phyloP scores from a whole-genome alignment of 2,113 vertebrate species.

The Protobothrops flavoviridis region DNA sequence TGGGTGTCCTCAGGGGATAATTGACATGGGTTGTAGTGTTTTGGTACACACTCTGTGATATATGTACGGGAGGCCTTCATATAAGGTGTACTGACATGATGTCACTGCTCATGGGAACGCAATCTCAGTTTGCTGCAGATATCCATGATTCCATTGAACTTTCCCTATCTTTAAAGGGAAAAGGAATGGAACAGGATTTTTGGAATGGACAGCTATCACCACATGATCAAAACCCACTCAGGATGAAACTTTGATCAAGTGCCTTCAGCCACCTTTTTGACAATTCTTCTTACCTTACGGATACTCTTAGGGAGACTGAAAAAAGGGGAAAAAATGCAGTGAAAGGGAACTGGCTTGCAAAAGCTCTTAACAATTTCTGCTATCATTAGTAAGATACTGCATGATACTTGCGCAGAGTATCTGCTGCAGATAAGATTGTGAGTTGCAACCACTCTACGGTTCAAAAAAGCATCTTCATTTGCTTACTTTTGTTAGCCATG shows the following conservation, averaged over 20 bases:
- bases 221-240: neutral
- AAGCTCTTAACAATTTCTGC: neutral
- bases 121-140: neutral
- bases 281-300: neutral
- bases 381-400: neutral
- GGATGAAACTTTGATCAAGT: neutral
- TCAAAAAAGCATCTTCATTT: neutral
- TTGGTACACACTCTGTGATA: neutral
- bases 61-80: neutral
- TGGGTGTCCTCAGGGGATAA: neutral
- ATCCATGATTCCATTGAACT: neutral
- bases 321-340: neutral
- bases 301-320: neutral
- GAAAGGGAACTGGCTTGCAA: neutral
- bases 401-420: neutral
- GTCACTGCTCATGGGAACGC: neutral
- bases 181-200: neutral
- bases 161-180: neutral
- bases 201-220: neutral
- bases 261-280: neutral
- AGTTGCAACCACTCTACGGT: neutral
- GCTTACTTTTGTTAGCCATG: slow-evolving; percentile 88
- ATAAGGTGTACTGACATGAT: neutral
- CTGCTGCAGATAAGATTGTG: neutral
- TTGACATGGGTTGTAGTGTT: neutral